Evolutionary conservation across 2,888 invertebrate species (phyloP).

Genomic region (Byasa hedistus): DNA sequence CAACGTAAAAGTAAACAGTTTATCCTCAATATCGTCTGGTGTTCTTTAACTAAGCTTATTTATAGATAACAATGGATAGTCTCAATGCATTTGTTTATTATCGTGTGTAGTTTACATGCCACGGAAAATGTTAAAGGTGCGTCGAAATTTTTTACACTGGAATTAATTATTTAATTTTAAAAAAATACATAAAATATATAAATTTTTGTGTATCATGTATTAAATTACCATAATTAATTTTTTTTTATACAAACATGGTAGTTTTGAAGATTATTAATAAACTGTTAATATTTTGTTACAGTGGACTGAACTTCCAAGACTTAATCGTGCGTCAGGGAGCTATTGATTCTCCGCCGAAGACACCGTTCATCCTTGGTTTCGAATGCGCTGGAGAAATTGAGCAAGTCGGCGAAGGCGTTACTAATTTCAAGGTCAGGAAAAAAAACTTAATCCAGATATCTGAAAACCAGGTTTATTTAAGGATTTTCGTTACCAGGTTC

Average conservation of each 20-base stretch:
- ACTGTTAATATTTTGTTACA: slow-evolving; percentile 71
- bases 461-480: no score
- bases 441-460: neutral
- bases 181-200: neutral
- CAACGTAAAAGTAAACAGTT: slow-evolving; percentile 30
- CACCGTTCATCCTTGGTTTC: slow-evolving; percentile 92
- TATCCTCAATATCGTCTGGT: slow-evolving; percentile 25
- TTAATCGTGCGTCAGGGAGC: slow-evolving; percentile 93
- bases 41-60: slow-evolving; percentile 26
- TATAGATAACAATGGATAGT: slow-evolving; percentile 29
- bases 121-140: slow-evolving; percentile 2
- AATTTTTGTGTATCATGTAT: no score
- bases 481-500: no score
- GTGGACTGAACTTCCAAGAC: slow-evolving; percentile 94
- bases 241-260: no score
- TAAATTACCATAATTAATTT: no score
- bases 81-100: slow-evolving; percentile 27
- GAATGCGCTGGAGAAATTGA: slow-evolving; percentile 93
- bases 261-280: neutral
- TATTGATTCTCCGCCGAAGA: slow-evolving; percentile 92
- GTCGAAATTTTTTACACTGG: neutral
- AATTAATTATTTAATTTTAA: neutral
- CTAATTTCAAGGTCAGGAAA: slow-evolving; percentile 82
- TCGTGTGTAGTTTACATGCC: neutral
- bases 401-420: slow-evolving; percentile 88